A percentile compares a stretch with the other conserved stretches of the same genome.
Evolutionary conservation across 1,140 invertebrate genomes (phyloP).

Genomic region (Cyclargus thomasi): DNA sequence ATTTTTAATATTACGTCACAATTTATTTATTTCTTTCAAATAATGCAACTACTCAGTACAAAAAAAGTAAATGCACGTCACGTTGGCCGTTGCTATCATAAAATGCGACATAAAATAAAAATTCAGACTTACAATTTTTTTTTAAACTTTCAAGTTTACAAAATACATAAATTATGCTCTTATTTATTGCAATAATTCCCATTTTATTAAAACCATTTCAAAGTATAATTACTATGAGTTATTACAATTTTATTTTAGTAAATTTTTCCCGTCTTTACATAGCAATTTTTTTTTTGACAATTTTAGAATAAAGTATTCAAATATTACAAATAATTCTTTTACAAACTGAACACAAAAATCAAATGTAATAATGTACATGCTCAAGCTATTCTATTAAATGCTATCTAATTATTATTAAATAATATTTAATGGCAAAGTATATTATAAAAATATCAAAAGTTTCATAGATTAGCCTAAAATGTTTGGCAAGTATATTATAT

Average conservation of each 20-base stretch:
- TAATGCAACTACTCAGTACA: neutral
- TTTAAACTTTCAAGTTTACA: neutral
- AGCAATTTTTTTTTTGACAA: no score
- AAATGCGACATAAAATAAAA: neutral
- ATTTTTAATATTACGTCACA: neutral
- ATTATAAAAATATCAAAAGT: neutral
- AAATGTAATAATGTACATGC: neutral
- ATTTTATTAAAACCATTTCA: neutral
- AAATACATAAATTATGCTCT: neutral
- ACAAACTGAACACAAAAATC: neutral
- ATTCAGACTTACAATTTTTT: neutral
- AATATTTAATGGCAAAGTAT: neutral
- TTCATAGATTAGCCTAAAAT: neutral
- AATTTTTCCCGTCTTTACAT: no score
- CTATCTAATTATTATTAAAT: neutral
- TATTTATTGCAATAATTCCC: neutral
- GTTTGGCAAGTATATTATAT: neutral
- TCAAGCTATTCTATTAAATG: neutral
- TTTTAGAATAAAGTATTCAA: no score
- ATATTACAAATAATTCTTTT: no score
- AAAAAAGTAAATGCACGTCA: neutral
- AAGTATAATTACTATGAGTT: no score
- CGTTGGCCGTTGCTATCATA: neutral
- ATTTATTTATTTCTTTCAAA: neutral
- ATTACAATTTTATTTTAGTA: no score